Evolutionary conservation across 2,797 vertebrate genomes (phyloP), one percentile per base, ranked within the genome.

Genomic region (Mergus octosetaceus): DNA sequence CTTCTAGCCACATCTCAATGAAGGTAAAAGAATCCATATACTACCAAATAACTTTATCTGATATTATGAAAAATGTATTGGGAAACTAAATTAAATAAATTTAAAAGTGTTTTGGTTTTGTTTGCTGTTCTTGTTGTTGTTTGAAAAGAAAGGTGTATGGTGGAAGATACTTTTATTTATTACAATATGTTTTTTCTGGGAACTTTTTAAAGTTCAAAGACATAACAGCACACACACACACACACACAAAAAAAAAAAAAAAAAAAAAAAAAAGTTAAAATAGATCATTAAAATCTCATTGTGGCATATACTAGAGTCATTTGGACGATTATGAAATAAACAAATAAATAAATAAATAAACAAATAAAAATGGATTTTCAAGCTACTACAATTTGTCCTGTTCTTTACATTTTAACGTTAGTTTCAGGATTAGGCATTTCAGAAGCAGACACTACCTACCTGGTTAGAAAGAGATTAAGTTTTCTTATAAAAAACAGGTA

Each of bases 401-500:
- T 34, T 92, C 90, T 85, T 94, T 85, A 72, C 32, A 93, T 94
- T 96, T 92, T 60, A 90, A 70, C 61, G 58, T 95, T 61, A 94
- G 45, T 39, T 92, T 95, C 22, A 1, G 69, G 61, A 89, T 90
- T 87, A 79, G 72, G 51, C 34, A 66, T 90, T 92, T 94, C 90
- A 92, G 88, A 74, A 89, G 41, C 58, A 96, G 45, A 80, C 45
- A 87, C 75, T 87, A 93, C 12, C 14, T 47, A 72, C 24, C 85
- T 75, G 66, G 84, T 89, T 72, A 92, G 86, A 92, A 89, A 92
- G 78, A 87, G 49, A 93, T 92, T 85, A 95, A 93, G 72, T 83
- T 81, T 77, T 87, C 69, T 83, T 94, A 95, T 93, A 88, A 97
- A 96, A 93, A 96, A 87, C 4, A 65, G 19, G 34, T 56, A 96